Base-by-base conservation (phyloP, 2,113 vertebrate species). In the Stigmatopora nigra region DNA sequence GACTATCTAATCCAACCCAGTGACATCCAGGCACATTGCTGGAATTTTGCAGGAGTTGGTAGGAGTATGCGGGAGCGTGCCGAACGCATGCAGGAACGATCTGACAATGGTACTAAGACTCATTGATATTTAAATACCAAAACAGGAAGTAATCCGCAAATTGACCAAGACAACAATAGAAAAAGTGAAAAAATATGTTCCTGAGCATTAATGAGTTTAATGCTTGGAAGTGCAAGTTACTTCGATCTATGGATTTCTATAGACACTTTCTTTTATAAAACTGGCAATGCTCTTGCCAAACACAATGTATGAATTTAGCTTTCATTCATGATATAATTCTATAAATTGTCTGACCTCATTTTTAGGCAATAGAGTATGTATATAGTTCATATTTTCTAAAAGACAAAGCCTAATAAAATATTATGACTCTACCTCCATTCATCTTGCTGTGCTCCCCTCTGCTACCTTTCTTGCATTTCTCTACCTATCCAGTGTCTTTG, bases 361-460 rank as follows among this genome's bases (percentile, higher is more conserved):
- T 70, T 78, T 73, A 78, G 64, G 64, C 51, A 46, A 45, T 62
- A 65, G 46, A 59, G 55, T 67, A 12, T 62, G 55, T 67, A 12
- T 38, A n/a, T 17, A 19, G 78, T 72, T 66, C 53, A 68, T 67
- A 77, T 62, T 55, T 59, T 47, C 73, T 77, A 73, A 80, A 82
- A 61, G 78, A 78, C 72, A 73, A 83, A n/a, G 2, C 7, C 7
- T 25, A 83, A 78, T 78, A 77, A 76, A 55, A 57, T 71, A 81
- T 87, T 81, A 87, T 84, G 64, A 68, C 75, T 64, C 78, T 61
- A 45, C 69, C 71, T 78, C 53, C 63, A 57, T 74, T 65, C 38
- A 5, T 76, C 86, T 82, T 69, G 79, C 25, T 31, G 3, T 81
- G 79, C 73, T 76, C 72, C 72, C 76, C 69, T 61, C 78, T 78